These are phyloP conservation scores for Dromius quadrimaculatus DNA, from an alignment of 2,888 invertebrate genomes.

Conservation along the genomic window DNA sequence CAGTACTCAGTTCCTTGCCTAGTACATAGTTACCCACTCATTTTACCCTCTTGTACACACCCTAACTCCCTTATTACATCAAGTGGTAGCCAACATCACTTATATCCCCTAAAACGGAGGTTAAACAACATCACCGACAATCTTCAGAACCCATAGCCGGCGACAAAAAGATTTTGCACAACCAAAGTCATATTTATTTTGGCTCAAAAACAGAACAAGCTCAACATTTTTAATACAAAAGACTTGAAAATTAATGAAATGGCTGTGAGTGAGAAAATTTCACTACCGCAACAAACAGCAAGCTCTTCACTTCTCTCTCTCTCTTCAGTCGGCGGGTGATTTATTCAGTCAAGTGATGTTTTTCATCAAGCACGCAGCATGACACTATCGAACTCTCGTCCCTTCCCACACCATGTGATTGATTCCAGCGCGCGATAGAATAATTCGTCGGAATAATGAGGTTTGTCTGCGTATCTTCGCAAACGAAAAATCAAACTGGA, in stretches of 20 bases:
- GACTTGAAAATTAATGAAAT: too few species aligned
- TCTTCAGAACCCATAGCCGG: too few species aligned
- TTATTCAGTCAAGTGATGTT: slow-evolving; percentile 25
- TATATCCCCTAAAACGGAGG: neutral
- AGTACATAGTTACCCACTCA: slow-evolving; percentile 18
- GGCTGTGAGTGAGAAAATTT: too few species aligned
- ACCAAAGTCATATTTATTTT: too few species aligned
- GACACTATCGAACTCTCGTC: neutral
- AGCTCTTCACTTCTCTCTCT: neutral
- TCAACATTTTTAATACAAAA: too few species aligned
- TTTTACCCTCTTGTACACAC: neutral
- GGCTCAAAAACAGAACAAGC: neutral
- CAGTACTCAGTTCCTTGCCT: neutral
- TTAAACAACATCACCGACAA: neutral
- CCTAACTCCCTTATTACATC: neutral
- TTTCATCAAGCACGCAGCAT: slow-evolving; percentile 32
- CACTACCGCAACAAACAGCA: neutral
- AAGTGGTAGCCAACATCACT: slow-evolving; percentile 6
- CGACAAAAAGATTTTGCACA: too few species aligned
- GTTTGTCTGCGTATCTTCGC: slow-evolving; percentile 17
- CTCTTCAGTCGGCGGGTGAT: slow-evolving; percentile 4
- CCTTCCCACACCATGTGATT: slow-evolving; percentile 3
- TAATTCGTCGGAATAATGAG: slow-evolving; percentile 36
- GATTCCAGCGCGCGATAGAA: slow-evolving; percentile 30
- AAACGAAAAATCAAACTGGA: slow-evolving; percentile 16